Base-by-base conservation (phyloP, 2,888 invertebrate species). In the Drosophila recens region DNA sequence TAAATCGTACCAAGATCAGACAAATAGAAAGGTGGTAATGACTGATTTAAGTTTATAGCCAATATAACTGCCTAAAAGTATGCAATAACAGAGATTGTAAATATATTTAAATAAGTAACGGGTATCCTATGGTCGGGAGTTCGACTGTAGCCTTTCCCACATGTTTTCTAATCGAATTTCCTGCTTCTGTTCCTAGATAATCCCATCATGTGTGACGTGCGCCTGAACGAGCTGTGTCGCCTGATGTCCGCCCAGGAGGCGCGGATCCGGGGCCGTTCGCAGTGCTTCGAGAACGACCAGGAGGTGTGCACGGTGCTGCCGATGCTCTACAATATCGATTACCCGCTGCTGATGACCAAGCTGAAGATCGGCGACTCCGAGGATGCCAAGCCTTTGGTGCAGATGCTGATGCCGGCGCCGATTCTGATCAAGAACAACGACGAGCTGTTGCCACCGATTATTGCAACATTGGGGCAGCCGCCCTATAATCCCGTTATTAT, bases 171-270 rank as follows among this genome's bases (percentile, higher is more conserved):
- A 20, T 51, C 11, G 10, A 5, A 11, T 1, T 5, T n/a, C 10
- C 3, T 15, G 5, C 6, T 11, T 9, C 0, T 0, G 4, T 9
- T 9, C 15, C 0, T 94, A 97, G 97, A 96, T 91, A 97, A 97
- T 93, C 97, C 97, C 54, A 96, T 97, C 66, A 93, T 96, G 76
- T 97, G 97, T 91, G 96, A 96, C 90, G 95, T 95, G 62, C 78
- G 89, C 0, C 92, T 96, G 65, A 95, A 95, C 75, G 96, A 96
- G 91, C 93, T 96, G 76, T 95, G 95, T 77, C 94, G 95, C 0
- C 94, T 95, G 63, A 94, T 97, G 93, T 95, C 96, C 89, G 95
- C 94, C 36, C 94, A 96, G 89, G 96, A 96, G 87, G 96, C 96
- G 2, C 95, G 96, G 68, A 94, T 97, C 54, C 95, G 95, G 71